Evolutionary conservation across 1,140 invertebrate genomes (phyloP), one percentile per base, ranked within the genome.

Genomic region (Eumaeus atala): DNA sequence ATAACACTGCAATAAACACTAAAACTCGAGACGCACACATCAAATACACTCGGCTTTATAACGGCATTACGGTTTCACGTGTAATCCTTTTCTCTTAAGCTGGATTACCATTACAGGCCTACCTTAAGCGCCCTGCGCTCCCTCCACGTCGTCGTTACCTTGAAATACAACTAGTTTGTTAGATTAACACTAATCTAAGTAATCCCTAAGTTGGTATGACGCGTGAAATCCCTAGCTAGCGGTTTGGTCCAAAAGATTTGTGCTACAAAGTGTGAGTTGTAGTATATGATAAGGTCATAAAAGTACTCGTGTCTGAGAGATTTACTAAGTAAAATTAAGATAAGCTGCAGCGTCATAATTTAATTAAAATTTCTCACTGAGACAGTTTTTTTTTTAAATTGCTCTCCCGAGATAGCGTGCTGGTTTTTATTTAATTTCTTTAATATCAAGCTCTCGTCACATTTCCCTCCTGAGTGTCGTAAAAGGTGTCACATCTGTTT

Each of bases 81-180:
- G 74, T 82, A 83, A 83, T 81, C 78, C 77, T 67, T 74, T 66
- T 64, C 64, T 61, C 52, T 66, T 80, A 78, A 82, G 76, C 78
- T 72, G 77, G 79, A 77, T 85, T 81, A 83, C 64, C 54, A 66
- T 60, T 59, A 55, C 47, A 72, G 70, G 72, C 70, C 69, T 72
- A 67, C 71, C 69, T 70, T 72, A 72, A 77, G 65, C 67, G 64
- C 62, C 67, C n/a, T n/a, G n/a, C 69, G 70, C 62, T 79, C 72
- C 74, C 66, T 72, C 71, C 60, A 64, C 56, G 64, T 71, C 67
- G 72, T 74, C 73, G 64, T 70, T 71, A 59, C 64, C 64, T 66
- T 71, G 64, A 76, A 72, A 72, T 62, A 64, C 68, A 60, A 60
- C 21, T 65, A 59, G 67, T 67, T 73, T 62, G 61, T 75, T 68